Conservation (phyloP, 2,797 vertebrate species). For the Sebastes minor region DNA sequence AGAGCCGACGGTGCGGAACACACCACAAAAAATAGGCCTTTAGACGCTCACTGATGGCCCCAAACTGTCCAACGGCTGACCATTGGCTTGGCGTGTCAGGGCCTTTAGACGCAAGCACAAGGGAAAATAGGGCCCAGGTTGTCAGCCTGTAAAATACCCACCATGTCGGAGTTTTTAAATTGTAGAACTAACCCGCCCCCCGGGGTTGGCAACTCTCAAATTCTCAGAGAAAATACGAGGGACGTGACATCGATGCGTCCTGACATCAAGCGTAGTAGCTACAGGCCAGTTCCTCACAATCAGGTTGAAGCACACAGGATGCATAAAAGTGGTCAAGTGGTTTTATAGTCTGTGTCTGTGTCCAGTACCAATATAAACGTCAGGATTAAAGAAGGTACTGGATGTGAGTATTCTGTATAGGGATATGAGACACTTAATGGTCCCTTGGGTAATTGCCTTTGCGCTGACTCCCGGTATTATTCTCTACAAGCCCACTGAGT, state of each 20-base stretch:
- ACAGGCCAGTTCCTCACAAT: background rate
- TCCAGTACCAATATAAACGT: background rate
- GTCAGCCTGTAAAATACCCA: background rate
- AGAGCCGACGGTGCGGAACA: too few relatives aligned
- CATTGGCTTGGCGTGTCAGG: too few relatives aligned
- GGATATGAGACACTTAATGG: background rate
- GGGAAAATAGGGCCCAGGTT: too few relatives aligned
- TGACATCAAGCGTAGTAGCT: too few relatives aligned
- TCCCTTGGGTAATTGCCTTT: background rate
- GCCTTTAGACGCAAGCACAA: too few relatives aligned
- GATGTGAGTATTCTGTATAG: background rate
- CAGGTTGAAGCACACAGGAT: background rate
- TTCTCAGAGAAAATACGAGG: too few relatives aligned
- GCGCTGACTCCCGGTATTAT: background rate
- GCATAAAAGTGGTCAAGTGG: background rate
- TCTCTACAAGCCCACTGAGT: background rate
- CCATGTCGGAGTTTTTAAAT: background rate
- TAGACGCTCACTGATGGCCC: too few relatives aligned
- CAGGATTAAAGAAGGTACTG: background rate
- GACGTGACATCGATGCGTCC: too few relatives aligned
- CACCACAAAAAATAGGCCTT: fast-evolving
- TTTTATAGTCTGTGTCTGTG: background rate
- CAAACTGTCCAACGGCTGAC: too few relatives aligned
- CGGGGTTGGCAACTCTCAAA: too few relatives aligned
- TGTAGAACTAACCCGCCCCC: too few relatives aligned